phyloP scores from a whole-genome alignment of 2,113 vertebrate genomes.

The Daubentonia madagascariensis region DNA sequence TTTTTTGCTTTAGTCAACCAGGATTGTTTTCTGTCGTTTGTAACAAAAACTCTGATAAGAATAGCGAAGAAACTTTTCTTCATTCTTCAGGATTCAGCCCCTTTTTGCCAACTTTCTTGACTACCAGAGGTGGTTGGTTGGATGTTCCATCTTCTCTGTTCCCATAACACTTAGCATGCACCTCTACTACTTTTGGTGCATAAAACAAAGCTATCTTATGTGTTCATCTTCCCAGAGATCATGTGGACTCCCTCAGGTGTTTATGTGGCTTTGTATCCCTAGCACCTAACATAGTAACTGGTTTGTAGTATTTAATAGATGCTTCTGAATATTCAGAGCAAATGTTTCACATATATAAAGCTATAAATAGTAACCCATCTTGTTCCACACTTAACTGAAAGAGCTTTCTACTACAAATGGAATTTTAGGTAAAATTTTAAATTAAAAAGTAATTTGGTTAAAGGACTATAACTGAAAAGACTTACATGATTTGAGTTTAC shows the following conservation, averaged over 20 bases:
- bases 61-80: neutral
- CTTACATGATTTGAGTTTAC: neutral
- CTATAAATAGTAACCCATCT: neutral
- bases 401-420: neutral
- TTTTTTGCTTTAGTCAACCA: neutral
- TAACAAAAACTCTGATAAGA: neutral
- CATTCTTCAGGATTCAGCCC: neutral
- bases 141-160: neutral
- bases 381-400: constrained; percentile 23
- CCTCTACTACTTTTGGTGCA: neutral
- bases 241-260: neutral
- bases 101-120: neutral
- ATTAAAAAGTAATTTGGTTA: neutral
- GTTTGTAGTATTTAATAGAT: neutral
- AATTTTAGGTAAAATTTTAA: constrained; percentile 19
- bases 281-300: neutral
- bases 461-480: constrained; percentile 18
- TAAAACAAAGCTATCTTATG: neutral
- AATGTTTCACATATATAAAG: neutral
- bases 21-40: neutral
- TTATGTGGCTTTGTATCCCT: neutral
- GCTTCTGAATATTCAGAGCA: constrained; percentile 2
- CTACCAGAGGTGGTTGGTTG: neutral
- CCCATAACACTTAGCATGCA: neutral
- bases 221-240: neutral